Evolutionary conservation across 2,888 invertebrate genomes (phyloP), one percentile per base, ranked within the genome.

Genomic region (Eupithecia dodoneata): DNA sequence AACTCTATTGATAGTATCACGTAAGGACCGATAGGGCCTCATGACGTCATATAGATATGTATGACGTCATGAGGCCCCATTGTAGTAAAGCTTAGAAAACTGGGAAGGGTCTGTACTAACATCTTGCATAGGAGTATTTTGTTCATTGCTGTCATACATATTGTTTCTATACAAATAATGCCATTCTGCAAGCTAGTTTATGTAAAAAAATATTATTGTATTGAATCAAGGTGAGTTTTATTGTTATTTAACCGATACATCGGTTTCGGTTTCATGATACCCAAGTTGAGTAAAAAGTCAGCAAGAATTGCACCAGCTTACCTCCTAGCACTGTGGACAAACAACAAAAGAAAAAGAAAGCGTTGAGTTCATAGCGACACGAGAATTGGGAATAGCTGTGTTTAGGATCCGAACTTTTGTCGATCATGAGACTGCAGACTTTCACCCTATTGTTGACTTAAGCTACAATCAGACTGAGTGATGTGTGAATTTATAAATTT

Each of bases 301-400:
- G 18, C 30, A n/a, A 15, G 9, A 44, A 71, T 13, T 73, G 2
- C 3, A 74, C 66, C 6, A 76, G 74, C 79, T 76, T 49, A 75
- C 59, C 18, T 55, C 3, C 2, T 0, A 13, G 6, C 41, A 9
- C 79, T 74, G 45, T 75, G 75, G 66, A 83, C 81, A 80, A 79
- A 83, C 79, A 86, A 93, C 93, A 94, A 94, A 90, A 86, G 93
- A 91, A 92, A 73, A 91, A 87, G 94, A 94, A 94, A 94, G 93
- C 91, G 89, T 84, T 88, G 89, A 90, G 86, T 84, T 87, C 85
- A 88, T 91, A 91, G 90, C 91, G 89, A 92, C 88, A 89, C 87
- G 88, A 90, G 87, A 88, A 89, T 90, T 90, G 88, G 88, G 90
- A 88, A 87, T 87, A 85, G 83, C 77, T 81, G 83, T 84, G 78